These are phyloP conservation scores for Agrochola macilenta DNA, from an alignment of 2,888 invertebrate species.

Conservation along the genomic window DNA sequence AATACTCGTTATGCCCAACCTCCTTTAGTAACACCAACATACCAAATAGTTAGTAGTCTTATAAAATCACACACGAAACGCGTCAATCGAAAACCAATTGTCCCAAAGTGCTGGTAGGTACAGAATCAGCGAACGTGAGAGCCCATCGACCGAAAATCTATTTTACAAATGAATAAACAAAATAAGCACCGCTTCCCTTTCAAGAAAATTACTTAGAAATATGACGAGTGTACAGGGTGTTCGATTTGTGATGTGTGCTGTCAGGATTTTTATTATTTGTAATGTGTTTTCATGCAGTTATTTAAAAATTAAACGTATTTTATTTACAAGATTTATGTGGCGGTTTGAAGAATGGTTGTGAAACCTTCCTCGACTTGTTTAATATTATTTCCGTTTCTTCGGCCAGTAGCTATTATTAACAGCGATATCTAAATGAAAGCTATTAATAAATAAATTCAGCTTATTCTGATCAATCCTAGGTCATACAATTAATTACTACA, in stretches of 20 bases:
- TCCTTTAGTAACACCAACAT: background rate
- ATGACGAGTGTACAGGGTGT: constrained; percentile 64
- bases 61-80: constrained; percentile 24
- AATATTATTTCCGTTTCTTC: background rate
- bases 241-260: constrained; percentile 8
- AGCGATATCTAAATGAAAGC: background rate
- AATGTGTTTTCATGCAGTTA: background rate
- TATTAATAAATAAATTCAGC: background rate
- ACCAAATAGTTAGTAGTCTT: constrained; percentile 10
- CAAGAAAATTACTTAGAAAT: constrained; percentile 74
- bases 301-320: background rate
- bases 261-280: background rate
- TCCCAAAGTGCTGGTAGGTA: constrained; percentile 54
- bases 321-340: too few relatives aligned
- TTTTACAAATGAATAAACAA: constrained; percentile 77
- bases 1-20: background rate
- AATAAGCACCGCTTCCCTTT: constrained; percentile 71
- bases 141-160: constrained; percentile 68
- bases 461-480: background rate
- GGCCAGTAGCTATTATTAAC: background rate
- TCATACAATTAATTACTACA: constrained; percentile 5
- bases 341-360: background rate
- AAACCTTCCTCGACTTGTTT: background rate
- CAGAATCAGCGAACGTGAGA: constrained; percentile 52
- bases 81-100: constrained; percentile 56